Evolutionary conservation across 2,888 invertebrate genomes (phyloP), one percentile per base, ranked within the genome.

Genomic region (Aphidius colemani): DNA sequence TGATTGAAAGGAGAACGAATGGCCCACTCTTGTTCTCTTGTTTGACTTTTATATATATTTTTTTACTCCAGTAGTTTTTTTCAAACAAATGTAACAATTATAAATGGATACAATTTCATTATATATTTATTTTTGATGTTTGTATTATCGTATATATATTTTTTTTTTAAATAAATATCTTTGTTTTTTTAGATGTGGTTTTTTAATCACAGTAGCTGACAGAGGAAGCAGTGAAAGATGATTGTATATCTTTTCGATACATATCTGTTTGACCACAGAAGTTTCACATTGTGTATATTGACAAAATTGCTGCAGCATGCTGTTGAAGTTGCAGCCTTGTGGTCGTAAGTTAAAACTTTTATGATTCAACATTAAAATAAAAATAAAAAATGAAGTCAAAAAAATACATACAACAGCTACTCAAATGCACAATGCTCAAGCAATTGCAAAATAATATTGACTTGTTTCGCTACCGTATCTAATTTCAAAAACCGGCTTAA

Each of bases 401-500:
- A 43, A 43, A 9, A 55, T 11, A 18, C 7, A 11, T 11, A 11
- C 7, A 9, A 30, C 43, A 53, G 11, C 53, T 49, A 11, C 49
- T 55, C 53, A 59, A 43, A 39, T 55, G 18, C 11, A 45, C 18
- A 43, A 13, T 43, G 13, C 18, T 11, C 43, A 57, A 10, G 49
- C 18, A 48, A 65, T 59, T 49, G 49, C 53, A 18, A 44, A n/a
- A 58, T 39, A 50, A 51, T 60, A 67, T 66, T 63, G 65, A 60
- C 57, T 58, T 65, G 62, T 64, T 67, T 59, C 41, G 64, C 67
- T 66, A 66, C 66, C 64, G 66, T 66, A 67, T 67, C 60, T 61
- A 69, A 69, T 69, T 69, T 66, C 67, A 67, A 65, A 63, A 64
- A 64, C 61, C 11, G 53, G 59, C 59, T 48, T 30, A 30, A 30